Percentiles rank a stretch among this genome's conserved stretches.
Evolutionary conservation across 2,888 invertebrate species (phyloP).

Genomic region (Hyles lineata): DNA sequence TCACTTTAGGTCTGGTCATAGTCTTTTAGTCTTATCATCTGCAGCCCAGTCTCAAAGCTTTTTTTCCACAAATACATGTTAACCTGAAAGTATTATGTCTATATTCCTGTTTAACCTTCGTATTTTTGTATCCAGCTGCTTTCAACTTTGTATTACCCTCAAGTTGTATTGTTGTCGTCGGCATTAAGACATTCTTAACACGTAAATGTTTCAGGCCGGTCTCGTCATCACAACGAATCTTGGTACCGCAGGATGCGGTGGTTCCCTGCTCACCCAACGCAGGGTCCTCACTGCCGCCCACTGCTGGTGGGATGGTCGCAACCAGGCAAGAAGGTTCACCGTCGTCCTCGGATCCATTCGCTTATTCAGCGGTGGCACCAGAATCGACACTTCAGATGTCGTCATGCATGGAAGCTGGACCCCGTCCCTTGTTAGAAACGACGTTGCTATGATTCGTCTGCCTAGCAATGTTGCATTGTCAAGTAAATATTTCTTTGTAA

Average conservation of each 20-base stretch:
- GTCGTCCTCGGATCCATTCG: constrained; percentile 58
- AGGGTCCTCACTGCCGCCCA: background rate
- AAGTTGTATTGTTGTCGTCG: no score
- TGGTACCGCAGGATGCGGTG: background rate
- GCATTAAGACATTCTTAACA: no score
- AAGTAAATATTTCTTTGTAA: constrained; percentile 36
- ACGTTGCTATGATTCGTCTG: constrained; percentile 54
- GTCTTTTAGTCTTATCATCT: no score
- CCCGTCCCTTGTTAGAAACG: constrained; percentile 49
- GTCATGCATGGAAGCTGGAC: constrained; percentile 52
- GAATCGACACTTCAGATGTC: constrained; percentile 47
- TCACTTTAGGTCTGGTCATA: no score
- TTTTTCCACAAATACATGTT: no score
- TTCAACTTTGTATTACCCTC: no score
- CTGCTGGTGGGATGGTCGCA: constrained; percentile 33
- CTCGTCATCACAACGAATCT: background rate
- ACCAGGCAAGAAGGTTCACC: constrained; percentile 35
- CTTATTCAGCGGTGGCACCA: constrained; percentile 57
- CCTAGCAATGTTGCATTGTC: constrained; percentile 40
- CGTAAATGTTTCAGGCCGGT: background rate
- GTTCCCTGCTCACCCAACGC: background rate
- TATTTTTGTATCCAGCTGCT: no score
- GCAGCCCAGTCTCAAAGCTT: no score
- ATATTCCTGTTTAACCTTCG: no score
- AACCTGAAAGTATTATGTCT: no score